Conservation (phyloP, 2,888 invertebrate species). For the Holacanthella duospinosa region DNA sequence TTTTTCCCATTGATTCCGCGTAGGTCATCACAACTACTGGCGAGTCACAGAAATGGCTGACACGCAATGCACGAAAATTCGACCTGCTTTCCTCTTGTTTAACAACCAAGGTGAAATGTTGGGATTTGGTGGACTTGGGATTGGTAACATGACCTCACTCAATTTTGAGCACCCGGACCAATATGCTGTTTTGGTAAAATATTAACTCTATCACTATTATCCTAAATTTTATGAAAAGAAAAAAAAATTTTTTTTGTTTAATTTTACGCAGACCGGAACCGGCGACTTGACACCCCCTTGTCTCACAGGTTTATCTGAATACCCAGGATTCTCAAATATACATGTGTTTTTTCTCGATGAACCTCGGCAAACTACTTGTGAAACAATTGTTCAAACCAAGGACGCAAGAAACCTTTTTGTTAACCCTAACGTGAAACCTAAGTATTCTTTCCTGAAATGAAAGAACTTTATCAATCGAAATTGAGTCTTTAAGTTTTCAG, state of each 20-base stretch:
- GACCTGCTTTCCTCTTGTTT: background rate
- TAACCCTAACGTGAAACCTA: background rate
- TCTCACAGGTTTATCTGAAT: background rate
- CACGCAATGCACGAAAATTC: background rate
- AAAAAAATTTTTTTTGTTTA: too few species aligned
- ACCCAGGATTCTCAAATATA: background rate
- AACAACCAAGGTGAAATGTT: background rate
- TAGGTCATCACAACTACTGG: background rate
- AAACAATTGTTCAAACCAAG: background rate
- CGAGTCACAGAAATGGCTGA: background rate
- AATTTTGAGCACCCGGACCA: background rate
- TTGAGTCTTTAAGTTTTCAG: too few species aligned
- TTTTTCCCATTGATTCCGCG: too few species aligned
- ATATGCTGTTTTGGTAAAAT: background rate
- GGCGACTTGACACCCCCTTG: background rate
- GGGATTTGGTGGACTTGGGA: background rate
- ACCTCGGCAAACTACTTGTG: background rate
- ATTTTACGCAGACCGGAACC: background rate
- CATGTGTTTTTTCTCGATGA: background rate
- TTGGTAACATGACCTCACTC: background rate
- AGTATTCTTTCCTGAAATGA: too few species aligned
- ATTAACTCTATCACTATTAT: background rate
- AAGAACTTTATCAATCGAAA: background rate
- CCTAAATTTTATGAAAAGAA: too few species aligned
- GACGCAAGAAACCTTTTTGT: background rate